Evolutionary conservation across 2,888 invertebrate species (phyloP).

Genomic region (Stenichneumon culpator): DNA sequence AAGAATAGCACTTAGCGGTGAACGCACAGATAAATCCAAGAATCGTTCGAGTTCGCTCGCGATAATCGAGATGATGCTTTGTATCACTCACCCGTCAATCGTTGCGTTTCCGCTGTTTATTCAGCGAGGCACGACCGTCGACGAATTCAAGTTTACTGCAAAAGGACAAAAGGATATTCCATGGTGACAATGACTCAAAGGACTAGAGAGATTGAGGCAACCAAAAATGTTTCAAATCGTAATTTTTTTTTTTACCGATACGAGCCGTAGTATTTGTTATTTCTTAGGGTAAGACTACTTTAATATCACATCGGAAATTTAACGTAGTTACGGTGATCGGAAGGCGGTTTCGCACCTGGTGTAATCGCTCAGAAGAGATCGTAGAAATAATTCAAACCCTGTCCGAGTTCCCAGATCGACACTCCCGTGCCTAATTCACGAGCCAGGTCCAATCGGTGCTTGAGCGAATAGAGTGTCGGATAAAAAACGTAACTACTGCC

Average conservation of each 20-base stretch:
- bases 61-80: not conserved
- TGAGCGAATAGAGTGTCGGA: constrained; percentile 95
- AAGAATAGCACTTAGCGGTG: not conserved
- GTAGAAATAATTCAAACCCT: constrained; percentile 97
- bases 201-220: not conserved
- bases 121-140: not conserved
- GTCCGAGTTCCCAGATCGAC: constrained; percentile 98
- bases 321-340: constrained; percentile 24
- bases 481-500: constrained; percentile 94
- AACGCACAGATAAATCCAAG: not conserved
- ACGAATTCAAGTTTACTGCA: constrained; percentile 9
- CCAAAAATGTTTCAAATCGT: not conserved
- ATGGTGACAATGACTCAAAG: not conserved
- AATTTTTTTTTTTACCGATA: not conserved
- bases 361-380: constrained; percentile 89
- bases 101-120: not conserved
- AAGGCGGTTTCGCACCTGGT: not conserved
- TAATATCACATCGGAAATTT: constrained; percentile 62
- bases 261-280: constrained; percentile 1
- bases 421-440: constrained; percentile 93
- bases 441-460: constrained; percentile 92
- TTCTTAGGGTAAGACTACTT: constrained; percentile 52
- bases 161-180: constrained; percentile 6
- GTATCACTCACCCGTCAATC: not conserved
- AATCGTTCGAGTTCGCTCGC: not conserved